Base-by-base conservation (phyloP, 2,113 vertebrate genomes). In the Bucco capensis region DNA sequence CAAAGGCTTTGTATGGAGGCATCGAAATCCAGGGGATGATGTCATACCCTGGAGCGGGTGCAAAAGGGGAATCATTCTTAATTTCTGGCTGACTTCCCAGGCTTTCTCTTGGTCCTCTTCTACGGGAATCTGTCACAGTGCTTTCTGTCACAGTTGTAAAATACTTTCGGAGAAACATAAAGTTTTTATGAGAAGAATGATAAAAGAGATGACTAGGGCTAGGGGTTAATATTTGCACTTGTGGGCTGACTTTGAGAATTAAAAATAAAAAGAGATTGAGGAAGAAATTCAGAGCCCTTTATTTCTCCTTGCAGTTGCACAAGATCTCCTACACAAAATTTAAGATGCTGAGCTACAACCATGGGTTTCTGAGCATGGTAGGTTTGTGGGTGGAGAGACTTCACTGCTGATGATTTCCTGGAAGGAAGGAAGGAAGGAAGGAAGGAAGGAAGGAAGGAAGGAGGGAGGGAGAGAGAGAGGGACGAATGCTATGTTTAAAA, bases 111-210 rank as follows among this genome's bases (percentile, higher is more conserved):
- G 94, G 81, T 97, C 66, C 50, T 92, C 88, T 89, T 93, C 96
- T 97, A 94, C 97, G 91, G 94, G 97, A 98, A 98, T 97, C 90
- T 93, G 84, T 96, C 96, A 96, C 92, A 97, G 95, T 40, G 60
- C 94, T 97, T 98, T 97, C 97, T 98, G 97, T 97, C 96, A 97
- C 92, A 79, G 95, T 61, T 97, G 95, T 98, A 98, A 98, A 98
- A 97, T 96, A 97, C 93, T 97, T 97, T 97, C 80, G 6, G 97
- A 97, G 97, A 98, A 97, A 96, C 96, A 97, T 98, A 97, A 98
- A 98, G 96, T 95, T 97, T 98, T 98, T 98, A 97, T 97, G 97
- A 98, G 96, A 96, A 95, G 93, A 96, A 97, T 96, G 96, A 96
- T 96, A 97, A 97, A 97, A 96, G 60, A 80, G 76, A 96, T 96